phyloP scores from a whole-genome alignment of 2,113 vertebrate species.

The Theristicus caerulescens region DNA sequence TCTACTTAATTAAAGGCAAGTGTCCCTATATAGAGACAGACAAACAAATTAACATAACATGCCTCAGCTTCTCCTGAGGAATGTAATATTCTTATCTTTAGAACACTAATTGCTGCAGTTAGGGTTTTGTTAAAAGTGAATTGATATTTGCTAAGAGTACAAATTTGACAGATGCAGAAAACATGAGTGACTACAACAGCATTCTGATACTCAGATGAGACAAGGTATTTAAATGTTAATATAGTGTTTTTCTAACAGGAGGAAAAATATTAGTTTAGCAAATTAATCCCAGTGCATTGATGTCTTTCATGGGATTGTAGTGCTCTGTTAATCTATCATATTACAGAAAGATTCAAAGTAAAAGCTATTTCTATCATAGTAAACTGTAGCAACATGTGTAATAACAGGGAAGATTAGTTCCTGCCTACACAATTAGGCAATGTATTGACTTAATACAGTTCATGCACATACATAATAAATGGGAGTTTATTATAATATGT shows the following conservation, averaged over 20 bases:
- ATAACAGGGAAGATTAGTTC: slow-evolving; percentile 7
- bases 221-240: slow-evolving; percentile 15
- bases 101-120: slow-evolving; percentile 21
- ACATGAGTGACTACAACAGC: neutral
- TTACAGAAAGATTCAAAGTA: neutral
- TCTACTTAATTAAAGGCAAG: slow-evolving; percentile 43
- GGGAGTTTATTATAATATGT: neutral
- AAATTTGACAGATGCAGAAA: neutral
- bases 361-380: neutral
- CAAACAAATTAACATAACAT: slow-evolving; percentile 32
- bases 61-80: neutral
- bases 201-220: neutral
- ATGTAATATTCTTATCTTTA: slow-evolving; percentile 27
- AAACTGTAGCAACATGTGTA: neutral
- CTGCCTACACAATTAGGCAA: neutral
- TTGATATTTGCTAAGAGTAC: neutral
- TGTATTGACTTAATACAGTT: neutral
- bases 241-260: neutral
- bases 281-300: neutral
- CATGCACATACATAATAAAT: neutral
- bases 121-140: slow-evolving; percentile 38
- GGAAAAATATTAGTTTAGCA: slow-evolving; percentile 4
- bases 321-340: slow-evolving; percentile 1
- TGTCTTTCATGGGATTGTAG: neutral
- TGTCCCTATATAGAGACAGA: neutral